A percentile compares a stretch with the other conserved stretches of the same genome.
phyloP scores from a whole-genome alignment of 1,140 invertebrate genomes.

The Neotoxoptera formosana region DNA sequence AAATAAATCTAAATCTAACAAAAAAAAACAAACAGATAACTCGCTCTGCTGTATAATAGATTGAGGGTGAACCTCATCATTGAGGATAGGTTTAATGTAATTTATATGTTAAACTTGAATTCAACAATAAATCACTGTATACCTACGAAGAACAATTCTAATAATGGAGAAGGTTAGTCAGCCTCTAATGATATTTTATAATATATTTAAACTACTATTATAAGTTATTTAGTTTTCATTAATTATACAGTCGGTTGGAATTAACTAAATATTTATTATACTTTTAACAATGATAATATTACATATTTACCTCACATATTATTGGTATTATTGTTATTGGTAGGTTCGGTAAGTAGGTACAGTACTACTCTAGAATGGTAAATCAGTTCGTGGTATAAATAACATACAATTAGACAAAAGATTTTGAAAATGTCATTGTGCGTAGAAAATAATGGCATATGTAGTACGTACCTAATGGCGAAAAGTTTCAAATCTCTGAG shows the following conservation, averaged over 20 bases:
- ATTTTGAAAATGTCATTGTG: not conserved
- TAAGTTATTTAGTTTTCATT: not conserved
- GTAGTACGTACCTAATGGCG: not conserved
- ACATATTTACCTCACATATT: not conserved
- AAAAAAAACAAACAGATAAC: too few relatives aligned
- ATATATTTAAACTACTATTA: not conserved
- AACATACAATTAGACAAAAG: not conserved
- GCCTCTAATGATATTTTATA: not conserved
- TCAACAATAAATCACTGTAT: not conserved
- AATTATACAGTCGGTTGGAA: not conserved
- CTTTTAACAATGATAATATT: not conserved
- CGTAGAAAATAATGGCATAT: not conserved
- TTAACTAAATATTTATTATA: not conserved
- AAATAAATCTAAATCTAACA: too few relatives aligned
- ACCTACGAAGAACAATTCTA: not conserved
- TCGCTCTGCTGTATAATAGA: too few relatives aligned
- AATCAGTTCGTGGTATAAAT: not conserved
- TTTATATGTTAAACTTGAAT: too few relatives aligned
- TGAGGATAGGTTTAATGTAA: too few relatives aligned
- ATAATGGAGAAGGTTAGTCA: not conserved
- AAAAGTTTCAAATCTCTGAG: not conserved
- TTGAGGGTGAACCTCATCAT: too few relatives aligned
- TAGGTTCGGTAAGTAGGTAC: not conserved
- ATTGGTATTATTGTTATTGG: not conserved
- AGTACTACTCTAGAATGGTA: not conserved